These are phyloP conservation scores for Phalanger gymnotis DNA, from an alignment of 2,797 vertebrate genomes.

Conservation along the genomic window DNA sequence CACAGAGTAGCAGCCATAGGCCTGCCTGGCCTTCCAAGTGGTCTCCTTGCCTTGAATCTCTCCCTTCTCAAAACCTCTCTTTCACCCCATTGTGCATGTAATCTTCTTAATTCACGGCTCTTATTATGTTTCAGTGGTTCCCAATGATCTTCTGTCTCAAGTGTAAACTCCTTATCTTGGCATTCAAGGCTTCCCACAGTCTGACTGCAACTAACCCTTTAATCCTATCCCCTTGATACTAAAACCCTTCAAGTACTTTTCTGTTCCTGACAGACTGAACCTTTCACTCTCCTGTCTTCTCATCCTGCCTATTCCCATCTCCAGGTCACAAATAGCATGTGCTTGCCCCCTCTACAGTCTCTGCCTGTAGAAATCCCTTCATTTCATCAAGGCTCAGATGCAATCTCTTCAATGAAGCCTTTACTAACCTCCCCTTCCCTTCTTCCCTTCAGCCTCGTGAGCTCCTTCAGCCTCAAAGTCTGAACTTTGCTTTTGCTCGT, in stretches of 20 bases:
- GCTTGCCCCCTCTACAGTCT: not conserved
- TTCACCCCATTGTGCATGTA: not conserved
- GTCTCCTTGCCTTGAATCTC: not conserved
- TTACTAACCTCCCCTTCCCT: not conserved
- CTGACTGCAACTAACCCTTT: not conserved
- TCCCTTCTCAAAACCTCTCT: not conserved
- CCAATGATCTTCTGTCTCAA: not conserved
- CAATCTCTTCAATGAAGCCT: not conserved
- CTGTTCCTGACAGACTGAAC: not conserved
- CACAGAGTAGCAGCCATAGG: not conserved
- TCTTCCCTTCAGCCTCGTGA: not conserved
- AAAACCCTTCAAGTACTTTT: not conserved
- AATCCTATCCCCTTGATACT: not conserved
- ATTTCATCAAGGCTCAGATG: not conserved
- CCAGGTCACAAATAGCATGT: not conserved
- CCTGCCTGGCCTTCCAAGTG: not conserved
- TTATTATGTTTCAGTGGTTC: not conserved
- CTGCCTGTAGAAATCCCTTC: not conserved
- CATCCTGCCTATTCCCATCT: not conserved
- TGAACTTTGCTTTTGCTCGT: not conserved
- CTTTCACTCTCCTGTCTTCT: not conserved
- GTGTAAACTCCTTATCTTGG: not conserved
- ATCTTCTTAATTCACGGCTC: not conserved
- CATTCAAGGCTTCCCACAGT: not conserved
- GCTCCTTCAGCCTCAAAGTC: not conserved